phyloP scores from a whole-genome alignment of 2,888 invertebrate species.

The Terebella lapidaria region DNA sequence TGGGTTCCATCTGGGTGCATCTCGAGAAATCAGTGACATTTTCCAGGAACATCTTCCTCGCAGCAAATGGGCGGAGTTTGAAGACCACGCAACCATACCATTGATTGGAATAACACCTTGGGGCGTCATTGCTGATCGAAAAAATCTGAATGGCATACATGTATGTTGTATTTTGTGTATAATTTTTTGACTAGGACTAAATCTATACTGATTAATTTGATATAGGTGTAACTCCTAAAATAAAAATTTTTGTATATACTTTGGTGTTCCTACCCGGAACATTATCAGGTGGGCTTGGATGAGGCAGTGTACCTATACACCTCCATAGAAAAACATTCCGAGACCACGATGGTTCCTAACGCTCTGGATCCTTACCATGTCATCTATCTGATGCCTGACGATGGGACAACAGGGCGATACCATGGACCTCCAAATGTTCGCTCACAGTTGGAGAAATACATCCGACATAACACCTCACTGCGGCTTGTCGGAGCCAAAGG shows the following conservation, averaged over 20 bases:
- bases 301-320: conserved; percentile 3
- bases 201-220: no score
- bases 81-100: conserved; percentile 13
- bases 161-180: conserved; percentile 2
- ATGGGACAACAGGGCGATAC: conserved; percentile 11
- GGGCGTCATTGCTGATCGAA: conserved; percentile 8
- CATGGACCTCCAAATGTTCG: conserved; percentile 1
- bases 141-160: conserved; percentile 6
- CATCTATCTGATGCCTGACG: conserved; percentile 16
- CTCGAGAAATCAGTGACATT: conserved; percentile 7
- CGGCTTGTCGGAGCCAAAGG: conserved; percentile 9
- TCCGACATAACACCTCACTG: conserved; percentile 5
- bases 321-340: background rate
- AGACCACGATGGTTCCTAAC: conserved; percentile 2
- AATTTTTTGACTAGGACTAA: no score
- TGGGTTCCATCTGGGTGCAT: conserved; percentile 5
- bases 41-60: conserved; percentile 12
- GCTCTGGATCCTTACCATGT: conserved; percentile 20
- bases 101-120: conserved; percentile 12
- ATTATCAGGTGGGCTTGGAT: conserved; percentile 10
- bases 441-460: conserved; percentile 6
- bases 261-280: no score
- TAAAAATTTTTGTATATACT: no score
- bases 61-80: conserved; percentile 8
- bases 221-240: no score